Base-by-base conservation (phyloP, 1,140 invertebrate species). In the Drosophila busckii region DNA sequence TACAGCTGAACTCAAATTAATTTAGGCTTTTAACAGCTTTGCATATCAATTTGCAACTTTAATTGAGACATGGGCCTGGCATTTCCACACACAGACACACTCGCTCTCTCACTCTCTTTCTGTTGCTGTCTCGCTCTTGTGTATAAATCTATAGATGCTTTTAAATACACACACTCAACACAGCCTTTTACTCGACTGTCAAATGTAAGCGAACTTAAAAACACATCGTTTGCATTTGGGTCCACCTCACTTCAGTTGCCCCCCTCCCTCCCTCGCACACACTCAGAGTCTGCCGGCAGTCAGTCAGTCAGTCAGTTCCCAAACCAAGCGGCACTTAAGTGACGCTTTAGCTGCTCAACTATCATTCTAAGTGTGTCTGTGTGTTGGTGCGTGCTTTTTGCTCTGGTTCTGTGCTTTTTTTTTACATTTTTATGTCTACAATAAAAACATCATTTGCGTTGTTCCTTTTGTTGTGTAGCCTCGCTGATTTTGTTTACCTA, bases 191-290 rank as follows among this genome's bases (percentile, higher is more conserved):
- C 67, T 71, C 54, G 49, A 75, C 71, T 71, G 67, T 69, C 73
- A 80, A 78, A 71, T 80, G 73, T 80, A 82, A 80, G 75, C 75
- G 73, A 82, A 80, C 75, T 80, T 80, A 80, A 80, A 66, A 80
- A 80, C 73, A 80, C 73, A 68, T 80, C 73, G 73, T 80, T 82
- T 80, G 73, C 73, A 80, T 80, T 80, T 80, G 60, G 53, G 20
- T 20, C 52, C 41, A 19, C 12, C 31, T 23, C 13, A 7, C 10
- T 22, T 9, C 17, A n/a, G n/a, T n/a, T 16, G 6, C 7, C 16
- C 26, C 9, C 10, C 12, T 4, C 8, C 4, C 12, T 7, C 7
- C 8, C 22, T 2, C 5, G 9, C 17, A 6, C 23, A 3, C 12
- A 4, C 16, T 13, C 19, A 6, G 9, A 49, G n/a, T 16, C 16